Conservation (phyloP, 2,113 vertebrate genomes). For the Phyllopteryx taeniolatus region DNA sequence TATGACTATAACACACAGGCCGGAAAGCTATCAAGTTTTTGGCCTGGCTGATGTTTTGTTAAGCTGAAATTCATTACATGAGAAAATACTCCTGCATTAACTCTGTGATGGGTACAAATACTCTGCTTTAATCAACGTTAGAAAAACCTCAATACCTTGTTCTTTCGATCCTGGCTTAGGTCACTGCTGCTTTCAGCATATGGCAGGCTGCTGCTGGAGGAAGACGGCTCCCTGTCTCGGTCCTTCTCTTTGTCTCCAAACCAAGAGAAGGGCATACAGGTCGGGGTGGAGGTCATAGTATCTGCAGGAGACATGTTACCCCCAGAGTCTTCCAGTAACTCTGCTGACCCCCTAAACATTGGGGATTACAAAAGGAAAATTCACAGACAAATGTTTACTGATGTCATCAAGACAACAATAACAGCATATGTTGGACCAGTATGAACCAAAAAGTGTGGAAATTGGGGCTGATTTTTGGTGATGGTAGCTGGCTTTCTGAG, state of each 20-base stretch:
- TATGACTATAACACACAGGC: neutral
- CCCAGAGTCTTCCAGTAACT: conserved; percentile 82
- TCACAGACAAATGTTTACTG: neutral
- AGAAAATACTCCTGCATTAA: conserved; percentile 2
- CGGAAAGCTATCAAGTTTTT: conserved; percentile 7
- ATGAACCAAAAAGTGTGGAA: neutral
- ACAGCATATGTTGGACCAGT: neutral
- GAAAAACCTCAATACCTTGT: conserved; percentile 72
- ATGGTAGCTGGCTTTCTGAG: too few relatives aligned
- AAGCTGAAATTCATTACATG: conserved; percentile 6
- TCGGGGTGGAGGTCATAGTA: conserved; percentile 84
- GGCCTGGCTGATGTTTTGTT: neutral
- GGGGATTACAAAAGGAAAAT: neutral
- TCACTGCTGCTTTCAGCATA: conserved; percentile 73
- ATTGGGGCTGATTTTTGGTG: neutral
- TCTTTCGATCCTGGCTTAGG: conserved; percentile 78
- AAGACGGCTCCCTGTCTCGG: conserved; percentile 72
- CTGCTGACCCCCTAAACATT: conserved; percentile 79
- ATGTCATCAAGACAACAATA: neutral
- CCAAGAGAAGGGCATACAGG: conserved; percentile 92
- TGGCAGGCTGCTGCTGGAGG: conserved; percentile 78
- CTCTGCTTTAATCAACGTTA: neutral
- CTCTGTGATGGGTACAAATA: neutral
- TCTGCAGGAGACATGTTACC: conserved; percentile 84
- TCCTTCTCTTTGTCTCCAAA: conserved; percentile 87